These are phyloP conservation scores for Mobula birostris DNA, from an alignment of 2,113 vertebrate species.

Conservation along the genomic window DNA sequence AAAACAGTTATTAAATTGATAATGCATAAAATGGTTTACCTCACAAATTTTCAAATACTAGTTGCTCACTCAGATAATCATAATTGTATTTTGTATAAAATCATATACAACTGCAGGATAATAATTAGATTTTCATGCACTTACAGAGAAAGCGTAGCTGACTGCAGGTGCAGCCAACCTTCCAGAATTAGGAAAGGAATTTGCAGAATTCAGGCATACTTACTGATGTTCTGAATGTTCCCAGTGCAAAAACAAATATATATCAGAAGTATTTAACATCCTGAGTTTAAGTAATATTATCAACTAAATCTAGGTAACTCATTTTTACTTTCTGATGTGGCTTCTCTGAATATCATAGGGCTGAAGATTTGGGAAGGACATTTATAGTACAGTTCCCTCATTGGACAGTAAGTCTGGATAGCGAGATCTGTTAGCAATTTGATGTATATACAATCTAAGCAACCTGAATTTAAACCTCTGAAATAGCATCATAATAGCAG, in stretches of 20 bases:
- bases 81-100: neutral
- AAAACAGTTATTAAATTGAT: neutral
- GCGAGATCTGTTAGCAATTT: neutral
- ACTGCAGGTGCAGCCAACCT: neutral
- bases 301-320: neutral
- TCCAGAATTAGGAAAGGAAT: neutral
- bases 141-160: no score
- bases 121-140: neutral
- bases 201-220: no score
- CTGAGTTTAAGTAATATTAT: neutral
- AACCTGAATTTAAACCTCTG: neutral
- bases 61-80: neutral
- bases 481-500: neutral
- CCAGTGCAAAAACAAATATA: neutral
- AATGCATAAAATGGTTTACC: conserved; percentile 3
- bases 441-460: neutral
- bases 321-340: neutral
- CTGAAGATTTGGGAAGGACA: neutral
- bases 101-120: neutral
- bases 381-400: neutral
- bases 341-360: neutral
- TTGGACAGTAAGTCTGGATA: neutral
- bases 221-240: neutral
- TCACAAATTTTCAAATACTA: neutral
- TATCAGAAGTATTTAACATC: neutral